Percentiles rank a stretch among this genome's conserved stretches.
Conservation (phyloP, 2,113 vertebrate species). For the Onychostoma macrolepis region DNA sequence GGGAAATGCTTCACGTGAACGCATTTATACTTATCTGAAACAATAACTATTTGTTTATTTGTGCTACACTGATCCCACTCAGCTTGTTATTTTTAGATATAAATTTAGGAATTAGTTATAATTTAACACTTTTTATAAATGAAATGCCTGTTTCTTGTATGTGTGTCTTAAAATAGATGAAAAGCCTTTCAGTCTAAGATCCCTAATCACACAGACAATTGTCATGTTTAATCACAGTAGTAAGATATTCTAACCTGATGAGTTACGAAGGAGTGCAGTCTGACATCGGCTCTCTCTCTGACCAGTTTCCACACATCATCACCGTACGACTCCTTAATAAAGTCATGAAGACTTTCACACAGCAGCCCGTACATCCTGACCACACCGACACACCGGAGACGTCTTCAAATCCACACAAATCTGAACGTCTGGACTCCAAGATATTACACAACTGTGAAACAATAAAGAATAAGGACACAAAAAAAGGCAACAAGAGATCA, state of each 20-base stretch:
- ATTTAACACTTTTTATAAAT: neutral
- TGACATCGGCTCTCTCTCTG: slow-evolving; percentile 75
- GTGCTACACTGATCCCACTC: neutral
- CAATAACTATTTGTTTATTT: neutral
- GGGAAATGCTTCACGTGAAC: too few species aligned
- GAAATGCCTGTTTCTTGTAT: neutral
- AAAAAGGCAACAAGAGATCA: neutral
- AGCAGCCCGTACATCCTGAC: slow-evolving; percentile 76
- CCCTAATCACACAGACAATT: neutral
- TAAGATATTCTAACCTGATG: slow-evolving; percentile 68
- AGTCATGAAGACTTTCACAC: slow-evolving; percentile 80
- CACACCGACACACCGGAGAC: neutral
- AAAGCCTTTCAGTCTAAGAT: neutral
- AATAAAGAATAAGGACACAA: neutral
- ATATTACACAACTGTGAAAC: neutral
- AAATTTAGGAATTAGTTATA: neutral
- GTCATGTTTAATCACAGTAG: neutral
- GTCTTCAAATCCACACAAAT: neutral
- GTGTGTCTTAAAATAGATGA: neutral
- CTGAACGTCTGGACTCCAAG: neutral
- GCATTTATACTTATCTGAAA: too few species aligned
- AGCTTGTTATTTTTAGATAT: neutral
- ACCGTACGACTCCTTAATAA: slow-evolving; percentile 78
- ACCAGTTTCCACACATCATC: slow-evolving; percentile 81
- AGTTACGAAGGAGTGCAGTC: slow-evolving; percentile 77